These are phyloP conservation scores for Argyresthia albistria DNA, from an alignment of 2,888 invertebrate genomes.

Conservation along the genomic window DNA sequence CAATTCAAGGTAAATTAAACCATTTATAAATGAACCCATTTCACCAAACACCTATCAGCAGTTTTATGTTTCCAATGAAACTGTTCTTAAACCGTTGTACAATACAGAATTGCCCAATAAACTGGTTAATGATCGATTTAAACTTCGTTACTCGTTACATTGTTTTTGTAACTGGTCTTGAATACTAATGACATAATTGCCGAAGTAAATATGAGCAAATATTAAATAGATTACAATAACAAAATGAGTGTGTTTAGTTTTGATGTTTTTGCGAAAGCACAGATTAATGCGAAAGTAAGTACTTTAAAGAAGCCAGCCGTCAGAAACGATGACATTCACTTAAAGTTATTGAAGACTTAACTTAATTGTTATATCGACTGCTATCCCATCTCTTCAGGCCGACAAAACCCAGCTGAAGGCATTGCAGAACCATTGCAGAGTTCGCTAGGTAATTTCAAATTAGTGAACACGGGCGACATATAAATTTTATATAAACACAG, in stretches of 20 bases:
- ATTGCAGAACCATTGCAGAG: conserved; percentile 31
- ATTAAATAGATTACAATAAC: no score
- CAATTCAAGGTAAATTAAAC: no score
- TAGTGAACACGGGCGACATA: conserved; percentile 25
- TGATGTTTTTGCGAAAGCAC: no score
- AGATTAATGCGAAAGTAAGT: no score
- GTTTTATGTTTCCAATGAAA: not conserved
- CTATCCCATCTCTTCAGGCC: conserved; percentile 22
- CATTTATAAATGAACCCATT: no score
- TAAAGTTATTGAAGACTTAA: no score
- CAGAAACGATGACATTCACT: no score
- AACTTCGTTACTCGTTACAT: not conserved
- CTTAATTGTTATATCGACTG: conserved; percentile 14
- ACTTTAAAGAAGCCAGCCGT: no score
- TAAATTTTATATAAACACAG: conserved; percentile 33
- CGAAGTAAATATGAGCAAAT: no score
- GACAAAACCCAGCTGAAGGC: conserved; percentile 31
- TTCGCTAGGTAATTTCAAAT: conserved; percentile 39
- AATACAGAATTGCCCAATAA: not conserved
- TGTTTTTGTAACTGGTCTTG: not conserved
- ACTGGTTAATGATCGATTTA: not conserved
- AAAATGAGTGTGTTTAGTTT: no score
- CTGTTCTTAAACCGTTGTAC: not conserved
- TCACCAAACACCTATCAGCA: not conserved
- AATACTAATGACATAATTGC: not conserved